Percentiles rank a stretch among this genome's conserved stretches.
These are phyloP conservation scores for Ctenomys sociabilis DNA, from an alignment of 2,113 vertebrate species.

Conservation along the genomic window DNA sequence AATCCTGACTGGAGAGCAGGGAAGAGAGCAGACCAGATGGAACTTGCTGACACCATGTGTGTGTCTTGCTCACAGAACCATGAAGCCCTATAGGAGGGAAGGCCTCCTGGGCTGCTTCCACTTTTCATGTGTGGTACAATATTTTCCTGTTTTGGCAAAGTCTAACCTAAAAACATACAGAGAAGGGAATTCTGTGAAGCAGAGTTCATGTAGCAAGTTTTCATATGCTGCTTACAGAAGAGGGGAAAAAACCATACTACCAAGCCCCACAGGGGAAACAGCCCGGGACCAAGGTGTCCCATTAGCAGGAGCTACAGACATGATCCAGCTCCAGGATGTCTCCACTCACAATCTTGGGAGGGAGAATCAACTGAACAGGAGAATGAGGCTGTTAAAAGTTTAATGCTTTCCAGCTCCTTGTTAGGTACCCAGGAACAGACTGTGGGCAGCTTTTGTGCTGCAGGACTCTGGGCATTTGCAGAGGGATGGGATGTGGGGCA, in stretches of 20 bases:
- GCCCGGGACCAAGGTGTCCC: background rate
- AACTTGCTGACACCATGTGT: background rate
- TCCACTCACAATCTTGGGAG: background rate
- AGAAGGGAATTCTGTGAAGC: background rate
- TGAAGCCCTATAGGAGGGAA: background rate
- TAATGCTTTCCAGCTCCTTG: background rate
- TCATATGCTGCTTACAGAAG: background rate
- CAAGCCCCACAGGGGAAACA: background rate
- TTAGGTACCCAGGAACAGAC: background rate
- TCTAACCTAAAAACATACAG: constrained; percentile 1
- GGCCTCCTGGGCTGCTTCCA: background rate
- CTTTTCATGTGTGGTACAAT: background rate
- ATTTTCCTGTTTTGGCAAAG: background rate
- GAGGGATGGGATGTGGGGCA: background rate
- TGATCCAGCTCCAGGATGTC: background rate
- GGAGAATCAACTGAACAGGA: background rate
- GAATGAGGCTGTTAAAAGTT: background rate
- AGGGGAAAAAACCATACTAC: background rate
- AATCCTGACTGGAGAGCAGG: background rate
- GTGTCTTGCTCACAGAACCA: background rate
- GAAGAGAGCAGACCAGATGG: background rate
- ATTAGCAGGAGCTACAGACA: background rate
- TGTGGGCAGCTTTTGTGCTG: background rate
- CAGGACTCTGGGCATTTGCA: background rate
- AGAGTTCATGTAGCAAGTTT: background rate